A percentile compares a stretch with the other conserved stretches of the same genome.
phyloP scores from a whole-genome alignment of 1,140 invertebrate genomes.

The Phortica variegata region DNA sequence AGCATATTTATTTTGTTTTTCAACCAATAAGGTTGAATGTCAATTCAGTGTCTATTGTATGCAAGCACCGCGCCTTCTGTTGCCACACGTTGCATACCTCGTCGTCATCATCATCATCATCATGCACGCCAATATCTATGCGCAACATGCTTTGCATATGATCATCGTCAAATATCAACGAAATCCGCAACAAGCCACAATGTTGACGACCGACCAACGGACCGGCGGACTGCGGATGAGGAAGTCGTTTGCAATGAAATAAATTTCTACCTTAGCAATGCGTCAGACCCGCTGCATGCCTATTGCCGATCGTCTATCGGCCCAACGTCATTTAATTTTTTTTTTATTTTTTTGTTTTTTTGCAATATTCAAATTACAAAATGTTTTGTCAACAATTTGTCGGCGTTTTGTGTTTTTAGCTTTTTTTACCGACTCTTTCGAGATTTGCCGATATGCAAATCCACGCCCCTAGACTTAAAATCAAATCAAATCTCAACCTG shows the following conservation, averaged over 20 bases:
- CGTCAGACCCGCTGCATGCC: slow-evolving; percentile 25
- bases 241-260: slow-evolving; percentile 31
- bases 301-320: slow-evolving; percentile 40
- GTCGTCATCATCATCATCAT: too few species aligned
- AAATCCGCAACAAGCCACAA: slow-evolving; percentile 11
- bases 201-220: slow-evolving; percentile 2
- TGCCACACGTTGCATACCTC: too few species aligned
- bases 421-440: too few species aligned
- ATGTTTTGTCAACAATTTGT: slow-evolving; percentile 55
- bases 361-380: slow-evolving; percentile 55
- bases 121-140: slow-evolving; percentile 6
- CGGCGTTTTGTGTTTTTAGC: slow-evolving; percentile 35
- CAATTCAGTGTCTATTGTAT: background rate
- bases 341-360: slow-evolving; percentile 29
- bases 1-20: slow-evolving; percentile 11
- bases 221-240: slow-evolving; percentile 29
- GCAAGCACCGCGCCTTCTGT: too few species aligned
- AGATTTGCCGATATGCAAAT: slow-evolving; percentile 18
- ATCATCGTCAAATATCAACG: slow-evolving; percentile 1
- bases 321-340: slow-evolving; percentile 22
- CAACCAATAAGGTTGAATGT: slow-evolving; percentile 32
- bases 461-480: too few species aligned
- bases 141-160: slow-evolving; percentile 25
- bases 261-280: background rate
- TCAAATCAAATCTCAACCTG: too few species aligned